These are phyloP conservation scores for Meloidogyne chitwoodi DNA, from an alignment of 1,140 invertebrate species.

Conservation along the genomic window DNA sequence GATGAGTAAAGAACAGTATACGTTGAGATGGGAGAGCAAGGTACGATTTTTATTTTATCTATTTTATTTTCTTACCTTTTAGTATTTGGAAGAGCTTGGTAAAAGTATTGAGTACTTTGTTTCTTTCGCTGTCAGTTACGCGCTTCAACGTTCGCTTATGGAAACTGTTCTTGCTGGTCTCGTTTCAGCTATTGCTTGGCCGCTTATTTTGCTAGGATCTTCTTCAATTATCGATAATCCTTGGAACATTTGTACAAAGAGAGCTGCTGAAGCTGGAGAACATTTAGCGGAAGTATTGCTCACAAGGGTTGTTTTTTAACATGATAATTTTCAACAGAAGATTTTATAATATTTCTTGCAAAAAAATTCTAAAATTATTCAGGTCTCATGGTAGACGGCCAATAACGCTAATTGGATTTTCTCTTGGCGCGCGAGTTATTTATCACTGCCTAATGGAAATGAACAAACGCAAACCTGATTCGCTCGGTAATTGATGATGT, in stretches of 20 bases:
- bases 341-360: no score
- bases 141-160: conserved; percentile 73
- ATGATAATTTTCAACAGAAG: no score
- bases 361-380: no score
- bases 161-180: conserved; percentile 70
- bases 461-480: conserved; percentile 56
- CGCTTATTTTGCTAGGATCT: conserved; percentile 67
- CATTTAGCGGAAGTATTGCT: conserved; percentile 71
- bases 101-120: conserved; percentile 69
- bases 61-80: neutral
- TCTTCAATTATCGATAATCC: conserved; percentile 72
- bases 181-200: conserved; percentile 71
- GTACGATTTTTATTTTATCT: neutral
- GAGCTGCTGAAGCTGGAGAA: conserved; percentile 68
- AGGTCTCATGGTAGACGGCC: conserved; percentile 71
- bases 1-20: conserved; percentile 70
- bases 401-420: conserved; percentile 72
- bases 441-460: conserved; percentile 67
- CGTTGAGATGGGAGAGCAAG: conserved; percentile 69
- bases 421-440: conserved; percentile 71
- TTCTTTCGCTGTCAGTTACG: conserved; percentile 68
- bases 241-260: conserved; percentile 71
- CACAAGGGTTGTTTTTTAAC: conserved; percentile 31
- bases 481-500: conserved; percentile 62
- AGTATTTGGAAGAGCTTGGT: conserved; percentile 39